Evolutionary conservation across 2,888 invertebrate genomes (phyloP).

Genomic region (Bellardia pandia): DNA sequence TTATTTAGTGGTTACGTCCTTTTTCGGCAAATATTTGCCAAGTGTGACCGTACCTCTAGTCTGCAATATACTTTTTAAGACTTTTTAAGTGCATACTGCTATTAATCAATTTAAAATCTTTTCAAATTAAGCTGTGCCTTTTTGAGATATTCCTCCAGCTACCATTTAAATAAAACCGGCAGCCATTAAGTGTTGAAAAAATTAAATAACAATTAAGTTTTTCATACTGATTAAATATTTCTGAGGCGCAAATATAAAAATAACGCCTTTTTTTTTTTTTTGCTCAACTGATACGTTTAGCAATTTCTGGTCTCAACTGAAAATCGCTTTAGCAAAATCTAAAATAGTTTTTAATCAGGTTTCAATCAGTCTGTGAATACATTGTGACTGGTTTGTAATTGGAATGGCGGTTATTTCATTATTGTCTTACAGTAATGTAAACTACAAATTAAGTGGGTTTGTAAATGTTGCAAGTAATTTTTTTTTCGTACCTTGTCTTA

Average conservation of each 20-base stretch:
- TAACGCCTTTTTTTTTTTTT: constrained; percentile 44
- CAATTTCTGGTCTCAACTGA: not conserved
- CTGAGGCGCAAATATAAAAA: constrained; percentile 46
- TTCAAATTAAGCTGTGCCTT: constrained; percentile 24
- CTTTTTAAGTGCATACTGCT: constrained; percentile 10
- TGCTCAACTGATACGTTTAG: not conserved
- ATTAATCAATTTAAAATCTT: not conserved
- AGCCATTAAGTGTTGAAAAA: constrained; percentile 75
- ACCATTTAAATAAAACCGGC: constrained; percentile 52
- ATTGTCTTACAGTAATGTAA: constrained; percentile 44
- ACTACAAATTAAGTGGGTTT: constrained; percentile 64
- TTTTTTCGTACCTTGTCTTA: not conserved
- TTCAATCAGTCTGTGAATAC: not conserved
- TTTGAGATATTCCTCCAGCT: not conserved
- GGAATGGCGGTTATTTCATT: constrained; percentile 37
- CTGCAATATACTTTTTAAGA: too few species aligned
- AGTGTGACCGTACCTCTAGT: too few species aligned
- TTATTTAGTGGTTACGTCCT: too few species aligned
- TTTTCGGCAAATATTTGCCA: too few species aligned
- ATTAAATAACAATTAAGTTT: constrained; percentile 76
- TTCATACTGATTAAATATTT: constrained; percentile 59
- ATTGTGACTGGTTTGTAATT: not conserved
- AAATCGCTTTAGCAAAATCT: constrained; percentile 17
- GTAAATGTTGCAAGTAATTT: not conserved
- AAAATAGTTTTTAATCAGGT: constrained; percentile 52